A percentile compares a stretch with the other conserved stretches of the same genome.
These are phyloP conservation scores for Bergia puertoricense DNA, from an alignment of 92 coral and sea anemone species.

Conservation along the genomic window DNA sequence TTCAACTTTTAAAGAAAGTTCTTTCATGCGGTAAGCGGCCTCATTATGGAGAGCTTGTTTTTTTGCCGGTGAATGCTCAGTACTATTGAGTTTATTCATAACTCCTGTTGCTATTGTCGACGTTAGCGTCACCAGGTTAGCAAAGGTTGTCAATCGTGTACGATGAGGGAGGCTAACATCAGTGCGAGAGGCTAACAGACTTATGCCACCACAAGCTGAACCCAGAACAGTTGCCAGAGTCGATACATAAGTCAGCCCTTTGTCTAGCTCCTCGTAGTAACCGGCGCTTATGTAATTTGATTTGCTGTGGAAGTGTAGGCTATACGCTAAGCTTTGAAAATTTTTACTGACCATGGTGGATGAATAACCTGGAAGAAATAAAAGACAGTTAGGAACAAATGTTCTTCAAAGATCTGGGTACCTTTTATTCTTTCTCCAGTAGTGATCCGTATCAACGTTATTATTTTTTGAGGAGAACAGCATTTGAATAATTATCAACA, in stretches of 20 bases:
- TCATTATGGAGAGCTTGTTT: not conserved
- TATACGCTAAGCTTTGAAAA: not conserved
- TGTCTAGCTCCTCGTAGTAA: not conserved
- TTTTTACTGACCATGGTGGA: not conserved
- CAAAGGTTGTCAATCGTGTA: not conserved
- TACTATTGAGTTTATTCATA: not conserved
- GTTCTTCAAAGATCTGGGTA: too few species aligned
- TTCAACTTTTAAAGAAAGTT: not conserved
- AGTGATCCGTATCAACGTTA: too few species aligned
- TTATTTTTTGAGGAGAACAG: too few species aligned
- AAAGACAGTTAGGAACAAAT: too few species aligned
- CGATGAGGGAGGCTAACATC: too few species aligned
- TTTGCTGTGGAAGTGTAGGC: conserved; percentile 2
- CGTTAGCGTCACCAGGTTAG: not conserved
- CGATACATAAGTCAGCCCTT: not conserved
- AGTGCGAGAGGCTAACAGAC: not conserved
- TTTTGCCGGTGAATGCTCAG: not conserved
- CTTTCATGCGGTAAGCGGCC: not conserved
- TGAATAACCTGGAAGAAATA: not conserved
- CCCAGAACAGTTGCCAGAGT: not conserved
- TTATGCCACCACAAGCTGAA: not conserved
- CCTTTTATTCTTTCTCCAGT: too few species aligned
- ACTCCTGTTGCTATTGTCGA: not conserved
- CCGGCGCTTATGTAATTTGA: conserved; percentile 19
- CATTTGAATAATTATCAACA: too few species aligned